A percentile compares a stretch with the other conserved stretches of the same genome.
phyloP scores from a whole-genome alignment of 2,888 invertebrate genomes.

The Cepaea hortensis region DNA sequence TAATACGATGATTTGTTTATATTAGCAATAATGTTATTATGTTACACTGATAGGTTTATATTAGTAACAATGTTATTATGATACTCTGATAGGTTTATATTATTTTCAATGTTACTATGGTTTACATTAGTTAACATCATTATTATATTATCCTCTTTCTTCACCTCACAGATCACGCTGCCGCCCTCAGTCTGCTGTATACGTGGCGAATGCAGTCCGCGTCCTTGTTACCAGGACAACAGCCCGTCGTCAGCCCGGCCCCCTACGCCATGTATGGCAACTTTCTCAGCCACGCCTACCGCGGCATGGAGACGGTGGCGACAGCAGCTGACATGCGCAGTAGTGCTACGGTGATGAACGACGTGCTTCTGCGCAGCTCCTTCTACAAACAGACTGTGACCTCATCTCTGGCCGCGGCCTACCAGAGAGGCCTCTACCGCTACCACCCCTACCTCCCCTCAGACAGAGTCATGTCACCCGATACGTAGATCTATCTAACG shows the following conservation, averaged over 20 bases:
- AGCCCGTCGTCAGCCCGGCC: conserved; percentile 28
- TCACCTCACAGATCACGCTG: conserved; percentile 42
- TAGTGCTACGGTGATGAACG: conserved; percentile 43
- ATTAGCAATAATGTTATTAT: too few species aligned
- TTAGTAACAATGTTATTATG: too few species aligned
- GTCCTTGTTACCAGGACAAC: conserved; percentile 48
- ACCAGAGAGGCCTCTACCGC: conserved; percentile 59
- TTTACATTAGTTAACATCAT: neutral
- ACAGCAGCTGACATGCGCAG: conserved; percentile 46
- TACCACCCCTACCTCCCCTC: conserved; percentile 68
- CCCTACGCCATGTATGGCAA: conserved; percentile 47
- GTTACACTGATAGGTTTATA: too few species aligned
- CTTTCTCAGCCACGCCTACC: conserved; percentile 47
- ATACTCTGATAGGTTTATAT: neutral
- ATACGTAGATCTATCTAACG: conserved; percentile 19
- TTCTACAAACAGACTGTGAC: conserved; percentile 48
- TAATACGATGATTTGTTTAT: too few species aligned
- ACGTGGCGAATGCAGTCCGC: conserved; percentile 49
- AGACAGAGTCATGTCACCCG: conserved; percentile 45
- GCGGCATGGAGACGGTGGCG: conserved; percentile 33
- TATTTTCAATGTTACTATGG: neutral
- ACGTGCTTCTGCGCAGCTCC: conserved; percentile 43
- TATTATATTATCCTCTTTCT: neutral
- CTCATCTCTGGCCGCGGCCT: conserved; percentile 44
- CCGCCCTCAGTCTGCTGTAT: conserved; percentile 45